Percentiles rank a stretch among this genome's conserved stretches.
Conservation (phyloP, 2,888 invertebrate species). For the Eucriotettix oculatus region DNA sequence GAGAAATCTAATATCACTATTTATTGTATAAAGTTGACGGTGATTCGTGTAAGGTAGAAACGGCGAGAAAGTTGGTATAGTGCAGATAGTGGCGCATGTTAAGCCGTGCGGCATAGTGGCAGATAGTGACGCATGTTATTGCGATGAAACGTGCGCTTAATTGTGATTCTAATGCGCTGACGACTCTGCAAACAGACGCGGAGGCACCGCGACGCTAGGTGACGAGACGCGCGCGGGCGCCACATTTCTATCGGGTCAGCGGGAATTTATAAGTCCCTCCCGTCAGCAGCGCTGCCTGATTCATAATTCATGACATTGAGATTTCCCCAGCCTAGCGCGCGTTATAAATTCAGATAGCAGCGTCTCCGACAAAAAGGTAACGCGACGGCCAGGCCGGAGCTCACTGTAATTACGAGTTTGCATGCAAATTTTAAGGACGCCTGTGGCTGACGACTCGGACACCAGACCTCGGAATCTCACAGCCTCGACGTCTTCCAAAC, state of each 20-base stretch:
- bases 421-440: neutral
- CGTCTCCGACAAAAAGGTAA: neutral
- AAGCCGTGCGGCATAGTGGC: too few relatives aligned
- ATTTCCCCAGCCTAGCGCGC: conserved; percentile 9
- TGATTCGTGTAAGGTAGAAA: too few relatives aligned
- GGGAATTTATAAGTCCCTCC: neutral
- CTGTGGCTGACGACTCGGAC: neutral
- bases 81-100: too few relatives aligned
- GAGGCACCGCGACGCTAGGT: too few relatives aligned
- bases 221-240: neutral
- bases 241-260: neutral
- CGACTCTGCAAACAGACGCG: neutral
- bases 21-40: too few relatives aligned
- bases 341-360: conserved; percentile 2
- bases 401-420: neutral
- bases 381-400: neutral
- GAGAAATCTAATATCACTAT: too few relatives aligned
- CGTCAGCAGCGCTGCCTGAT: neutral
- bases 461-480: too few relatives aligned
- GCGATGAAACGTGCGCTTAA: too few relatives aligned
- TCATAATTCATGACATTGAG: conserved; percentile 5
- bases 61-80: too few relatives aligned
- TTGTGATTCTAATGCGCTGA: too few relatives aligned
- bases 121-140: too few relatives aligned
- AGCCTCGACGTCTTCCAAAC: too few relatives aligned